These are phyloP conservation scores for Tryphoninae sp. DNA, from an alignment of 2,888 invertebrate genomes.

Conservation along the genomic window DNA sequence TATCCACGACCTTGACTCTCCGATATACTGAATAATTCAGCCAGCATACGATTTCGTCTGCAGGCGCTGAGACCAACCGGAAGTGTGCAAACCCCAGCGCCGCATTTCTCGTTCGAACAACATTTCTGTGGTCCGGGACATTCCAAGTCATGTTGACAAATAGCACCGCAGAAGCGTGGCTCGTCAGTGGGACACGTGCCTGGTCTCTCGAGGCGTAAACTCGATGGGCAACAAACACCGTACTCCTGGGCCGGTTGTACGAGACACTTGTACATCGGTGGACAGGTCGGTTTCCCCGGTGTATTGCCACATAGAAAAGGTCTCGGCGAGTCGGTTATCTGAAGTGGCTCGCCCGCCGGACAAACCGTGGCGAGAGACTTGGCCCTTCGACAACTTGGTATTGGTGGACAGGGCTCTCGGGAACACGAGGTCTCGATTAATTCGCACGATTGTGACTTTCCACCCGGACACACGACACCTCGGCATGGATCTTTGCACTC, in stretches of 20 bases:
- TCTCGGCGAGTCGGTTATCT: constrained; percentile 85
- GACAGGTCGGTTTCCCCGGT: constrained; percentile 92
- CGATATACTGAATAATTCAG: constrained; percentile 89
- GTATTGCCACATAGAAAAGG: constrained; percentile 92
- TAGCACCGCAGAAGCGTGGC: constrained; percentile 83
- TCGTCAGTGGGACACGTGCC: constrained; percentile 87
- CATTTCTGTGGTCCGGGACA: constrained; percentile 92
- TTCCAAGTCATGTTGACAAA: constrained; percentile 90
- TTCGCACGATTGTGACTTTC: constrained; percentile 86
- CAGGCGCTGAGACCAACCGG: constrained; percentile 88
- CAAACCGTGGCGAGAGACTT: constrained; percentile 89
- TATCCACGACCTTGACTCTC: constrained; percentile 92
- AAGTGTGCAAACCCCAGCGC: constrained; percentile 86
- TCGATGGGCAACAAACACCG: constrained; percentile 93
- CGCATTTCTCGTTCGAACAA: constrained; percentile 87
- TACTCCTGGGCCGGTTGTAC: constrained; percentile 92
- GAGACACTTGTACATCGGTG: constrained; percentile 90
- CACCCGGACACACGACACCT: constrained; percentile 88
- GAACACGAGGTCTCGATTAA: constrained; percentile 90
- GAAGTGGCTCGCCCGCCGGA: constrained; percentile 84
- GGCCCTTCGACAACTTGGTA: constrained; percentile 91
- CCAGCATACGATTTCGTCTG: constrained; percentile 89
- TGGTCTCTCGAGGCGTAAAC: constrained; percentile 88
- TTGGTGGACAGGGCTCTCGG: constrained; percentile 91
- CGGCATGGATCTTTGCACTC: constrained; percentile 92